Percentiles rank a stretch among this genome's conserved stretches.
Conservation (phyloP, 2,113 vertebrate genomes). For the Seriola dumerili region DNA sequence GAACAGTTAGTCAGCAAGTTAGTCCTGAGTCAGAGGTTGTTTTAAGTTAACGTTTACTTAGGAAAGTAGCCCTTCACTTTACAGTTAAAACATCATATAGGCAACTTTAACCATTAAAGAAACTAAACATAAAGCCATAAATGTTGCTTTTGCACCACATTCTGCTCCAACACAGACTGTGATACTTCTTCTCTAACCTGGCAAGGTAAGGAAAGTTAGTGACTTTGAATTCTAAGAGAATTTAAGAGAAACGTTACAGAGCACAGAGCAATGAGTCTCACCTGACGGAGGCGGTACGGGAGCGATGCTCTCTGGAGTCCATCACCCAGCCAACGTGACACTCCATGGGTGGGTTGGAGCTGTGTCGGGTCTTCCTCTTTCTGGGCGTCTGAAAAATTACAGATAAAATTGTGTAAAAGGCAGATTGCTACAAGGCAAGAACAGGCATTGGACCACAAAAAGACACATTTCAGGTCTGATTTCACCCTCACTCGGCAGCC, state of each 20-base stretch:
- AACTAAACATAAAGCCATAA: background rate
- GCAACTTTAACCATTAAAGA: no score
- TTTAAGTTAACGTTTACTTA: no score
- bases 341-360: slow-evolving; percentile 97
- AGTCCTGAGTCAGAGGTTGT: background rate
- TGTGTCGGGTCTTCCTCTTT: slow-evolving; percentile 98
- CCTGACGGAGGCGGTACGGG: slow-evolving; percentile 97
- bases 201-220: background rate
- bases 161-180: background rate
- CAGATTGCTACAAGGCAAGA: no score
- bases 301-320: slow-evolving; percentile 97
- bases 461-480: no score
- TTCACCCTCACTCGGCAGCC: no score
- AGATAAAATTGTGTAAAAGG: background rate
- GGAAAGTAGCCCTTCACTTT: no score
- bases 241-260: background rate
- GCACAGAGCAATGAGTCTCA: slow-evolving; percentile 59
- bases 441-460: background rate
- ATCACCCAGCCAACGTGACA: slow-evolving; percentile 99
- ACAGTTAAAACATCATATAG: background rate
- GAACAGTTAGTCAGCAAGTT: background rate
- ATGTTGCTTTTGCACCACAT: background rate
- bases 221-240: background rate
- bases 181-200: background rate
- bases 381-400: slow-evolving; percentile 89